Evolutionary conservation across 1,140 invertebrate species (phyloP), one percentile per base, ranked within the genome.

Genomic region (Drosophila obscura): DNA sequence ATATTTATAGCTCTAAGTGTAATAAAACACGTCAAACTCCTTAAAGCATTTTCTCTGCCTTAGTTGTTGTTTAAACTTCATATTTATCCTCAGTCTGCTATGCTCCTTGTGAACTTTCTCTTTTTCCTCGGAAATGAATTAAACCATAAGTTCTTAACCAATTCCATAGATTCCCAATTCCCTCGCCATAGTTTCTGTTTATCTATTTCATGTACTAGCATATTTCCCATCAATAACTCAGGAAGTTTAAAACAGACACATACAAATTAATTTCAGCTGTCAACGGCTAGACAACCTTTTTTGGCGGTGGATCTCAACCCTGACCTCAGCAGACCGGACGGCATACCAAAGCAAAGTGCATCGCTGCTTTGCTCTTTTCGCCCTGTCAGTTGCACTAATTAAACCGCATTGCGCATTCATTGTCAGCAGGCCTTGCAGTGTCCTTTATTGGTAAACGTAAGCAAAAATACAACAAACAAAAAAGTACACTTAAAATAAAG

Each of bases 221-320:
- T 28, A 1, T 63, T 15, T 39, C 7, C 31, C 51, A 26, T 58
- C 65, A 69, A 69, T 69, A 69, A 50, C 35, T 69, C 64, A 50
- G n/a, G 26, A 13, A 11, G 11, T 69, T 64, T 57, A 64, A 58
- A 69, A 22, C 26, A 50, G 4, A 35, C 39, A 69, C 68, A 69
- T 52, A 66, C 71, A 75, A 75, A 75, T 75, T 59, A 59, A 75
- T 75, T 75, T 75, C 61, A 44, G 26, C 61, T 75, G 72, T 75
- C 72, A 66, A 48, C 72, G 48, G 49, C 61, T 74, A 75, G 61
- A 75, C 65, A 55, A 73, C 61, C 48, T 13, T 5, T 39, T 39
- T 22, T 22, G 22, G 22, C 35, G 9, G 3, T 66, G 35, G 45
- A 53, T 41, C 68, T 4, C 22, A 4, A 0, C 3, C 4, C 22